Conservation (phyloP, 2,888 invertebrate species). For the Lacanobia oleracea region DNA sequence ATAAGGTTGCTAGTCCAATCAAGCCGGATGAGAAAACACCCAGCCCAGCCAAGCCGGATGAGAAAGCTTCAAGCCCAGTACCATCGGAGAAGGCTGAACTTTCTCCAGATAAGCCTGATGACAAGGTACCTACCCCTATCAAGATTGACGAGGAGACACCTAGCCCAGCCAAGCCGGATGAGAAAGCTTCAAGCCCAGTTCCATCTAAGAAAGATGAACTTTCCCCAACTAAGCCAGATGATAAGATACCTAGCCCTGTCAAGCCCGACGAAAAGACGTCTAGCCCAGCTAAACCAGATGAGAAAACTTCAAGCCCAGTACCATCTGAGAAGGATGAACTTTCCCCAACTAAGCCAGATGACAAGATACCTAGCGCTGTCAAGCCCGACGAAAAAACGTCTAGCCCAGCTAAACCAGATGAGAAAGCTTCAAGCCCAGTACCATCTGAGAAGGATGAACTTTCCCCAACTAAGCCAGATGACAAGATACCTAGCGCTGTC, state of each 20-base stretch:
- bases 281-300: no score
- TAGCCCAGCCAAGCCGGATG: background rate
- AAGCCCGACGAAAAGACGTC: background rate
- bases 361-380: slow-evolving; percentile 4
- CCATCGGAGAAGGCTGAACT: background rate
- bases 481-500: background rate
- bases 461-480: background rate
- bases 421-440: background rate
- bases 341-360: slow-evolving; percentile 7
- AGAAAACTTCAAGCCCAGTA: no score
- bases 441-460: background rate
- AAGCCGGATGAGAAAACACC: background rate
- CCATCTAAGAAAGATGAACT: background rate
- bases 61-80: background rate
- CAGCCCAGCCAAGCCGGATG: background rate
- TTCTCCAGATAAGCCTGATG: background rate
- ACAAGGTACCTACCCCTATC: fast-evolving
- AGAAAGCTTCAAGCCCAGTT: background rate
- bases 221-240: background rate
- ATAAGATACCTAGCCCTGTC: background rate
- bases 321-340: no score
- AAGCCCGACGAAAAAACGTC: background rate
- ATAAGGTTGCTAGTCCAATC: no score
- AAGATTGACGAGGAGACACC: background rate
- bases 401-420: background rate